These are phyloP conservation scores for Arremon brunneinucha DNA, from an alignment of 2,797 vertebrate genomes.

Conservation along the genomic window DNA sequence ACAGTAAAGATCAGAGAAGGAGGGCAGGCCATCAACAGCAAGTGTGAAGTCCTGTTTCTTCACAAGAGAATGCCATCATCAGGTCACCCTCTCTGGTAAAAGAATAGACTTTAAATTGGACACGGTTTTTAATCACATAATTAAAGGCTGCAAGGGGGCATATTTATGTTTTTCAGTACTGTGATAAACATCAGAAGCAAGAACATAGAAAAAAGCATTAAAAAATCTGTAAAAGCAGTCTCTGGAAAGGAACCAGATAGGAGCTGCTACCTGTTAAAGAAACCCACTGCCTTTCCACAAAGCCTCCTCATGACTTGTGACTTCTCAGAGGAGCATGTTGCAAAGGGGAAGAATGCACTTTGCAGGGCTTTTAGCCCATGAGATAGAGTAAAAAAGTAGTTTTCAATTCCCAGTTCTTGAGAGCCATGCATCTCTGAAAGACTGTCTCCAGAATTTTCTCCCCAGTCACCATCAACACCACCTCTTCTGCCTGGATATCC, in stretches of 20 bases:
- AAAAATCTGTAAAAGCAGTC: background rate
- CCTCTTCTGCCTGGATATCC: background rate
- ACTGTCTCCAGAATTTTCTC: background rate
- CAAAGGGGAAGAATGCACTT: background rate
- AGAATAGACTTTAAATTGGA: background rate
- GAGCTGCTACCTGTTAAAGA: background rate
- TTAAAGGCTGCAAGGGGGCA: background rate
- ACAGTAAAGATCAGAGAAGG: background rate
- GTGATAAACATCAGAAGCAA: background rate
- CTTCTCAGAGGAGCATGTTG: background rate
- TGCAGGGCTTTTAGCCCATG: background rate
- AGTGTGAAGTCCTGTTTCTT: background rate
- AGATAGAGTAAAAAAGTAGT: background rate
- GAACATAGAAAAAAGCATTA: background rate
- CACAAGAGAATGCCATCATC: background rate
- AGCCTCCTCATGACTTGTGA: background rate
- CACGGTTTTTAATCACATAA: background rate
- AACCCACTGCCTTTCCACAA: background rate
- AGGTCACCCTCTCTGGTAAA: background rate
- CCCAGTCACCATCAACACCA: background rate
- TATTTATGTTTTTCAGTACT: background rate
- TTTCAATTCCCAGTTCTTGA: background rate
- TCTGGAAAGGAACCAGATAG: background rate
- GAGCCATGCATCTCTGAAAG: background rate
- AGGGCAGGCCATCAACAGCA: background rate